phyloP scores from a whole-genome alignment of 1,140 invertebrate genomes.

The Halyomorpha halys region DNA sequence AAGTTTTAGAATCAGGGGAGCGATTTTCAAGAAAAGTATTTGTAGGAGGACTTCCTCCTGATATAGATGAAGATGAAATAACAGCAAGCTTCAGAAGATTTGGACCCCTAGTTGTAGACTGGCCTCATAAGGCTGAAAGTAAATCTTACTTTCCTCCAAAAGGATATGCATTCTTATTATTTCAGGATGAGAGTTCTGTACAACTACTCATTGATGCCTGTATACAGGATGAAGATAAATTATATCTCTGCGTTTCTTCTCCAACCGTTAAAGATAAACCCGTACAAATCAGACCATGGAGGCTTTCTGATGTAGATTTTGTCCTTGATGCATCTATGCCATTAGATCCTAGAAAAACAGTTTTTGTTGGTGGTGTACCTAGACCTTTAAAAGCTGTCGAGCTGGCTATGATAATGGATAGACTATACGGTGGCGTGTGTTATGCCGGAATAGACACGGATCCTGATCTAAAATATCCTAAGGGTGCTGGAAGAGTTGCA shows the following conservation, averaged over 20 bases:
- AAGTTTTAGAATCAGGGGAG: slow-evolving; percentile 75
- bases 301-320: slow-evolving; percentile 94
- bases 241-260: slow-evolving; percentile 95
- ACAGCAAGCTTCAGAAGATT: slow-evolving; percentile 74
- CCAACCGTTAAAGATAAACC: slow-evolving; percentile 99
- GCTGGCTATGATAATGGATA: slow-evolving; percentile 98
- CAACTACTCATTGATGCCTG: slow-evolving; percentile 94
- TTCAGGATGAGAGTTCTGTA: slow-evolving; percentile 82
- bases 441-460: slow-evolving; percentile 99
- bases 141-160: slow-evolving; percentile 99
- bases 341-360: slow-evolving; percentile 94
- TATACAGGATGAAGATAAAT: slow-evolving; percentile 93
- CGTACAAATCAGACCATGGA: slow-evolving; percentile 89
- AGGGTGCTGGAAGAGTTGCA: slow-evolving; percentile 95
- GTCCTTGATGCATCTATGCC: slow-evolving; percentile 94
- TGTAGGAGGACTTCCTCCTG: slow-evolving; percentile 95
- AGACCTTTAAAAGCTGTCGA: slow-evolving; percentile 97
- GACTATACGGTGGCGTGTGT: slow-evolving; percentile 95
- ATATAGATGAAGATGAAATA: slow-evolving; percentile 71
- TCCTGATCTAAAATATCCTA: slow-evolving; percentile 98
- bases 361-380: slow-evolving; percentile 98
- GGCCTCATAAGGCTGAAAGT: slow-evolving; percentile 98
- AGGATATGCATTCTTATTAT: slow-evolving; percentile 80
- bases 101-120: slow-evolving; percentile 93
- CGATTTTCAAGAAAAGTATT: slow-evolving; percentile 96